phyloP scores from a whole-genome alignment of 2,113 vertebrate genomes.

The Saiga tatarica region DNA sequence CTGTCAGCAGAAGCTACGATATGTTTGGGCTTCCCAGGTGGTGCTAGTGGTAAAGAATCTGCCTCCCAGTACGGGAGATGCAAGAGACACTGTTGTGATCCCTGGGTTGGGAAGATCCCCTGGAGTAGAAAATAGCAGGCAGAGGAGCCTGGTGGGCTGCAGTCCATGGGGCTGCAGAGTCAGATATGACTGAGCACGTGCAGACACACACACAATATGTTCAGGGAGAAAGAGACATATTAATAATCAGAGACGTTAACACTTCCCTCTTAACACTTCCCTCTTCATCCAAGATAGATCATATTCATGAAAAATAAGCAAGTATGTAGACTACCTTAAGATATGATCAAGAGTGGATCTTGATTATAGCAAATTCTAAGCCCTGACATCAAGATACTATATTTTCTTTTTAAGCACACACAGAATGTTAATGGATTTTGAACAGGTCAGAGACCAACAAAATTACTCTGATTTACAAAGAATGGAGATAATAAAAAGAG shows the following conservation, averaged over 20 bases:
- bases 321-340: not conserved
- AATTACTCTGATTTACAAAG: not conserved
- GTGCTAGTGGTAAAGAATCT: not conserved
- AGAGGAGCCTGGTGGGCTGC: not conserved
- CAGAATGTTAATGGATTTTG: not conserved
- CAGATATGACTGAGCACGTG: rapidly evolving
- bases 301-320: not conserved
- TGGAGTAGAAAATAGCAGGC: not conserved
- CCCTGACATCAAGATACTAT: not conserved
- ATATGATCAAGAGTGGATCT: not conserved
- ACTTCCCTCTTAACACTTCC: not conserved
- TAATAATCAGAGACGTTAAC: not conserved
- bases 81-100: not conserved
- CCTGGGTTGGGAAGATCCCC: not conserved
- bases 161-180: not conserved
- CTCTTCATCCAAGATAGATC: not conserved
- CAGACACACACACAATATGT: not conserved
- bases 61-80: not conserved
- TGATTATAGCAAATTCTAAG: not conserved
- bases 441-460: not conserved
- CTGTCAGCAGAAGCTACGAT: not conserved
- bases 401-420: not conserved
- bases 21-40: not conserved
- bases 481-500: not conserved
- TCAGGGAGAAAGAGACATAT: not conserved